Conservation (phyloP, 2,888 invertebrate species). For the Brassicogethes aeneus region DNA sequence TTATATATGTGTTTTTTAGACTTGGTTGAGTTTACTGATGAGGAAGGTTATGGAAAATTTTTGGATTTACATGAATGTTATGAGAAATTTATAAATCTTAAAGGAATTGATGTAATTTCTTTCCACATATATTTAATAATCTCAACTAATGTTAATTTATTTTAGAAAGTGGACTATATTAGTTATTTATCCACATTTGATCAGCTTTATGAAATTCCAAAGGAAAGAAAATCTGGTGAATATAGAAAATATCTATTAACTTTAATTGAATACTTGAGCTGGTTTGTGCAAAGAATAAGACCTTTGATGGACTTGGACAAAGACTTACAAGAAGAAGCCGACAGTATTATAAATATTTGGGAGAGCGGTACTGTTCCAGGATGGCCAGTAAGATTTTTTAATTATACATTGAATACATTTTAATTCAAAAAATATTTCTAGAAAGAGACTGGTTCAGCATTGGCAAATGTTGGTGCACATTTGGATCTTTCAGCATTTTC, state of each 20-base stretch:
- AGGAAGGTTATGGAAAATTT: slow-evolving; percentile 98
- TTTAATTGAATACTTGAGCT: slow-evolving; percentile 77
- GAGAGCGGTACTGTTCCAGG: slow-evolving; percentile 84
- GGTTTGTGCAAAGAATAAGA: slow-evolving; percentile 73
- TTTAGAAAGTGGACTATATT: slow-evolving; percentile 86
- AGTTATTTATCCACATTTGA: slow-evolving; percentile 91
- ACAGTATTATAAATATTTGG: slow-evolving; percentile 83
- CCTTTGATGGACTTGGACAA: slow-evolving; percentile 76
- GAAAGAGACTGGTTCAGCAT: slow-evolving; percentile 89
- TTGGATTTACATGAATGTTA: slow-evolving; percentile 95
- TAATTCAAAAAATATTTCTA: slow-evolving; percentile 30
- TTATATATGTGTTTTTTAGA: slow-evolving; percentile 39
- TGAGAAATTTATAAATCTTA: slow-evolving; percentile 91
- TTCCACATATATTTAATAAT: too few species aligned
- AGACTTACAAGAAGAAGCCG: slow-evolving; percentile 68
- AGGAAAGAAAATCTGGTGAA: slow-evolving; percentile 81
- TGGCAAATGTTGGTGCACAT: slow-evolving; percentile 92
- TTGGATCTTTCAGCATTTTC: slow-evolving; percentile 97
- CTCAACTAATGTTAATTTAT: slow-evolving; percentile 7
- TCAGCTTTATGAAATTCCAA: slow-evolving; percentile 90
- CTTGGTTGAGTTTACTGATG: slow-evolving; percentile 95
- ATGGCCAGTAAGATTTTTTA: slow-evolving; percentile 64
- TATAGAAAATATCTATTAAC: slow-evolving; percentile 77
- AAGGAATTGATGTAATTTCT: slow-evolving; percentile 74
- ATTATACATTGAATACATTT: slow-evolving; percentile 1